phyloP scores from a whole-genome alignment of 2,888 invertebrate species.

The Torymus tubicola region DNA sequence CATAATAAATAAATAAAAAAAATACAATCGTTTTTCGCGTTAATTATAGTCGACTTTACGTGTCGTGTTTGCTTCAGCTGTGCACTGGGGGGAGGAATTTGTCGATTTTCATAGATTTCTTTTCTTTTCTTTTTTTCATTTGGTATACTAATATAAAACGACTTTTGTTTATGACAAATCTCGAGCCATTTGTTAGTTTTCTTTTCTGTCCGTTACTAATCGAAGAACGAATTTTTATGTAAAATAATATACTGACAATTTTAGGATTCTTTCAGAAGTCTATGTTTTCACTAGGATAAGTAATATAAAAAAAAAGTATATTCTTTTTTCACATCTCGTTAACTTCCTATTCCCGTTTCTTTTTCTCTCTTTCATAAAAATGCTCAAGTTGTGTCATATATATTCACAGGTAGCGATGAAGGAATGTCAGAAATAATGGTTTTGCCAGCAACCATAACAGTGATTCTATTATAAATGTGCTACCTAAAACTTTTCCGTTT shows the following conservation, averaged over 20 bases:
- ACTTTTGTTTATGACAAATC: constrained; percentile 36
- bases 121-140: constrained; percentile 4
- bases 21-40: constrained; percentile 22
- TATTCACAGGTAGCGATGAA: constrained; percentile 46
- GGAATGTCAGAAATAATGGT: constrained; percentile 52
- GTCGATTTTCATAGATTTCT: constrained; percentile 31
- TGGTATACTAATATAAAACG: constrained; percentile 23
- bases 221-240: background rate
- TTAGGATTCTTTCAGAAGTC: no score
- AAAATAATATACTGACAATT: constrained; percentile 16
- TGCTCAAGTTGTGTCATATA: constrained; percentile 45
- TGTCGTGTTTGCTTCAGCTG: constrained; percentile 40
- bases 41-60: constrained; percentile 15
- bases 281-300: no score
- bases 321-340: no score
- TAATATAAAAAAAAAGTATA: no score
- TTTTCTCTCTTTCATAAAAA: background rate
- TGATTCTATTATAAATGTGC: constrained; percentile 66
- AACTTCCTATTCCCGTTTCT: no score
- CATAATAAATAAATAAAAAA: background rate
- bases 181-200: constrained; percentile 29
- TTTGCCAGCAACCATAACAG: constrained; percentile 66
- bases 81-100: constrained; percentile 55
- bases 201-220: background rate
- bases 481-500: constrained; percentile 44